A percentile compares a stretch with the other conserved stretches of the same genome.
These are phyloP conservation scores for Aporophyla nigra DNA, from an alignment of 2,888 invertebrate genomes.

Conservation along the genomic window DNA sequence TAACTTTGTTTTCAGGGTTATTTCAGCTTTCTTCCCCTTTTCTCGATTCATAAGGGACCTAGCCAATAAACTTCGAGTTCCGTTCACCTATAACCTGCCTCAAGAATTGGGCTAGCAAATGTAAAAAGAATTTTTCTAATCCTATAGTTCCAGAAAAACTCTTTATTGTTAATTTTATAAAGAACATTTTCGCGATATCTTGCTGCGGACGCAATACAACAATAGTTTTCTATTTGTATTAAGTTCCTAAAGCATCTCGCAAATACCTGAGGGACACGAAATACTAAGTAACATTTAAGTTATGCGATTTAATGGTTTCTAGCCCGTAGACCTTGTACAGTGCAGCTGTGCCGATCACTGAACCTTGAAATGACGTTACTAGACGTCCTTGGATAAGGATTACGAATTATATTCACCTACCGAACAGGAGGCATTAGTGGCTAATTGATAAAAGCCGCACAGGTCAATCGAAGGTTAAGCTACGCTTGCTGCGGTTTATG, in stretches of 20 bases:
- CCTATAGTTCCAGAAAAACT: too few relatives aligned
- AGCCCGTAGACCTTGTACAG: not conserved
- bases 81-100: too few relatives aligned
- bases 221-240: not conserved
- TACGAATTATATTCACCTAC: slow-evolving; percentile 15
- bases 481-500: not conserved
- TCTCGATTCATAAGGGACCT: too few relatives aligned
- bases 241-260: not conserved
- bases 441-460: not conserved
- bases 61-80: too few relatives aligned
- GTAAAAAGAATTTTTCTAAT: too few relatives aligned
- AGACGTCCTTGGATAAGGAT: slow-evolving; percentile 35
- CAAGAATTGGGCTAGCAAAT: too few relatives aligned
- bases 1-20: too few relatives aligned
- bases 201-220: not conserved
- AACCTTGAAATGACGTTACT: slow-evolving; percentile 29
- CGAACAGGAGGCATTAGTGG: not conserved
- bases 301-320: slow-evolving; percentile 17
- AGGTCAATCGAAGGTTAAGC: not conserved
- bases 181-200: not conserved
- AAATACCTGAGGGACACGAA: slow-evolving; percentile 1
- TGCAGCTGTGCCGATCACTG: slow-evolving; percentile 20
- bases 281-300: slow-evolving; percentile 9
- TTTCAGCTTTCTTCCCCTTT: too few relatives aligned
- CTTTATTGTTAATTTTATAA: too few relatives aligned